Conservation (phyloP, 2,113 vertebrate species). For the Hippolais icterina region DNA sequence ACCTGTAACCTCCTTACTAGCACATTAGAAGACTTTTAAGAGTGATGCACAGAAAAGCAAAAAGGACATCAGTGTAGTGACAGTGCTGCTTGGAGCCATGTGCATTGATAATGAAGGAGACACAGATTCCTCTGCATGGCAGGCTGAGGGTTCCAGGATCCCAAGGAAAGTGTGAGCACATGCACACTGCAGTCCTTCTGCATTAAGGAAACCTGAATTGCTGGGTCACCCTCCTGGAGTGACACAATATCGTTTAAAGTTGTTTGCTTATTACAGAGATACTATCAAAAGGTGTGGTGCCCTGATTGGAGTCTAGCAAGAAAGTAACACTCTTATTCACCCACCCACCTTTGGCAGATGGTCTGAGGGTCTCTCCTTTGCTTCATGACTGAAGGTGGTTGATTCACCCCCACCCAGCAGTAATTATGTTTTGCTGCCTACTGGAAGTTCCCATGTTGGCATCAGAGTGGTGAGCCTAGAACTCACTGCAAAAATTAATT, state of each 20-base stretch:
- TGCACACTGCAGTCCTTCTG: neutral
- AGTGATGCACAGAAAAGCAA: neutral
- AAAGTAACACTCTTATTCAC: constrained; percentile 21
- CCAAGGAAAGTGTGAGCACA: neutral
- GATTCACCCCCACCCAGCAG: neutral
- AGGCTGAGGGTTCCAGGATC: neutral
- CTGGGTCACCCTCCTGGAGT: constrained; percentile 3
- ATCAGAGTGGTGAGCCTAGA: neutral
- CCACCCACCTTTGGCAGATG: neutral
- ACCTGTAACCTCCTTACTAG: neutral
- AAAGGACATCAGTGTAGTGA: accelerated
- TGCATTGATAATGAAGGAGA: neutral
- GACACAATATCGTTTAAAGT: neutral
- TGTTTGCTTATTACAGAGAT: constrained; percentile 35
- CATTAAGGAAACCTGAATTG: neutral
- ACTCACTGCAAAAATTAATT: neutral
- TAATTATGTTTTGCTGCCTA: constrained; percentile 3
- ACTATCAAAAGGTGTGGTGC: constrained; percentile 33
- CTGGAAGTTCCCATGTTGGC: neutral
- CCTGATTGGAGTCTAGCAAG: neutral
- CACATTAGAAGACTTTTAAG: neutral
- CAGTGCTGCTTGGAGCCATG: accelerated
- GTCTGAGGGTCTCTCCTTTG: constrained; percentile 14
- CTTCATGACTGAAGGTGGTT: neutral
- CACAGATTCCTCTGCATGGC: too few species aligned